Evolutionary conservation across 2,797 vertebrate species (phyloP), one percentile per base, ranked within the genome.

Genomic region (Sebastes oblongus): DNA sequence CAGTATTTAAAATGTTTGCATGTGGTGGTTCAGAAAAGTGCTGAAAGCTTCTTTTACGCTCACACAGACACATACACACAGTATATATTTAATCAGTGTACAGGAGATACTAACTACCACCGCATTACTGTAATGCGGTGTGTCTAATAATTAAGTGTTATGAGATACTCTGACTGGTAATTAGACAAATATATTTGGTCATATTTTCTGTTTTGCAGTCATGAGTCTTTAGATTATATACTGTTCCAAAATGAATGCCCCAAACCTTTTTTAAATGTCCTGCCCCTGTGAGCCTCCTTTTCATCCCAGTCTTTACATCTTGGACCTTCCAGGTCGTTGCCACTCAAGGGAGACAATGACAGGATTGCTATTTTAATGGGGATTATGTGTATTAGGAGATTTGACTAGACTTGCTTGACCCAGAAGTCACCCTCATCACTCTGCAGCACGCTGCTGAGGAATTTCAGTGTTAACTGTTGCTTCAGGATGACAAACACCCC

Each of bases 381-480:
- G 22, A 54, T 77, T 25, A 66, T 59, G 66, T 76, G 20, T 42
- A 56, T 52, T 4, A 34, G 39, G 62, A 55, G 20, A 80, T 88
- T 70, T 61, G 72, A 74, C 62, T 30, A 74, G 70, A 76, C 77
- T 71, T 88, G 69, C 12, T 78, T 77, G 76, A 85, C 65, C 34
- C 52, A 46, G 16, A 20, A 22, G 36, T 68, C 55, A 25, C 60
- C 76, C 22, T 18, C 7, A 66, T 52, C 50, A n/a, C 9, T 78
- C 32, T 29, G 6, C 32, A 36, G 46, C 36, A 36, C 14, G 46
- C 52, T 42, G 46, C 55, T 89, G 81, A 90, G 88, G 91, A 91
- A 94, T 94, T 82, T 91, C 54, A 72, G 10, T 20, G 82, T 83
- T 82, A 80, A 87, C 74, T 86, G 80, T 81, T 24, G 34, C 32